phyloP scores from a whole-genome alignment of 2,888 invertebrate species.

The Eristalis arbustorum region DNA sequence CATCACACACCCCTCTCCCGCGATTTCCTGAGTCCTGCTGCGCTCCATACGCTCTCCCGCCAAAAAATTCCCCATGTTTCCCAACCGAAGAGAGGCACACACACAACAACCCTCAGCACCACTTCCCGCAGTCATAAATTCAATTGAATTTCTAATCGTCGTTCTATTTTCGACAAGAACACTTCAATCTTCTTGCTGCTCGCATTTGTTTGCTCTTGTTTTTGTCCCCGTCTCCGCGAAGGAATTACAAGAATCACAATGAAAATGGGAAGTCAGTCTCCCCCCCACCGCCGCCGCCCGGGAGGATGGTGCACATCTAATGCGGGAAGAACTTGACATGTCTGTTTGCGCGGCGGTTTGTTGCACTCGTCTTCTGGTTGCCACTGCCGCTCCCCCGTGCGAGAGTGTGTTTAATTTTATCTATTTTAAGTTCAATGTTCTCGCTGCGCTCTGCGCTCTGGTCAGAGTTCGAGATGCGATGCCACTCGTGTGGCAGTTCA shows the following conservation, averaged over 20 bases:
- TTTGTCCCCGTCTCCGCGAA: slow-evolving; percentile 2
- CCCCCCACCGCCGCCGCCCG: neutral
- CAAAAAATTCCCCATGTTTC: slow-evolving; percentile 1
- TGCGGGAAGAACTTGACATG: slow-evolving; percentile 67
- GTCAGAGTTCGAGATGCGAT: slow-evolving; percentile 59
- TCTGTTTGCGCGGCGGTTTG: slow-evolving; percentile 28
- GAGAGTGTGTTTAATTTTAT: slow-evolving; percentile 55
- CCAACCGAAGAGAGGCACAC: neutral
- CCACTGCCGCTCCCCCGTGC: neutral
- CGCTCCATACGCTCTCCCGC: slow-evolving; percentile 3
- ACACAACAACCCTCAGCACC: slow-evolving; percentile 14
- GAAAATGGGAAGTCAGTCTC: neutral
- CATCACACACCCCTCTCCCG: neutral
- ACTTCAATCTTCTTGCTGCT: neutral
- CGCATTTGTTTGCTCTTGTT: neutral
- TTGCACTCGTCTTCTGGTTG: slow-evolving; percentile 55
- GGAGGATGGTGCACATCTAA: slow-evolving; percentile 14
- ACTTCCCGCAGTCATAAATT: slow-evolving; percentile 47
- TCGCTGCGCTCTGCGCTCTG: slow-evolving; percentile 11
- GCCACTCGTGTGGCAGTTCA: slow-evolving; percentile 41
- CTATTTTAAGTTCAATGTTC: slow-evolving; percentile 64
- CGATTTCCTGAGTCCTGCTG: neutral
- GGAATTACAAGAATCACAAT: slow-evolving; percentile 24
- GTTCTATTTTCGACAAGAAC: slow-evolving; percentile 31
- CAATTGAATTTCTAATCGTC: slow-evolving; percentile 68